phyloP scores from a whole-genome alignment of 2,797 vertebrate species.

The Acropternis orthonyx region DNA sequence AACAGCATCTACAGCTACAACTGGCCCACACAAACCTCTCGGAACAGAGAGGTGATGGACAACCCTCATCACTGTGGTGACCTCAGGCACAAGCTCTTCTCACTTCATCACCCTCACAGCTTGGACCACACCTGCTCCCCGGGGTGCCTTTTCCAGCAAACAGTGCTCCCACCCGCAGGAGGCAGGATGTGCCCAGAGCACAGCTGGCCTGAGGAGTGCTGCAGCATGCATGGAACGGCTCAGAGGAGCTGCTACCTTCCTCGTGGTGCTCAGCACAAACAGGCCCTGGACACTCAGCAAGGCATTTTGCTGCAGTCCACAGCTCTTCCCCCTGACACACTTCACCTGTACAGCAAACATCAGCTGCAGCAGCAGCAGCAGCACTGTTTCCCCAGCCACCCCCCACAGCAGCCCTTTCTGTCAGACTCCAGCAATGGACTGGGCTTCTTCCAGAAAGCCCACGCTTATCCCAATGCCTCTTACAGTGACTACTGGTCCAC shows the following conservation, averaged over 20 bases:
- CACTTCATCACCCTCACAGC: neutral
- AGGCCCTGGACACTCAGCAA: neutral
- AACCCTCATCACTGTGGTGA: neutral
- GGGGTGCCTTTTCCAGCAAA: neutral
- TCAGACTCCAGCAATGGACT: neutral
- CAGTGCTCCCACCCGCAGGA: rapidly evolving
- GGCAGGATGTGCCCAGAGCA: neutral
- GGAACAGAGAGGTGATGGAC: neutral
- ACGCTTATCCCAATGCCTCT: rapidly evolving
- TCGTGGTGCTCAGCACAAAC: neutral
- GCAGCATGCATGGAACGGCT: rapidly evolving
- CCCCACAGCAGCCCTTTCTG: neutral
- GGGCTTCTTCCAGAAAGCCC: neutral
- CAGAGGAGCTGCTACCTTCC: neutral
- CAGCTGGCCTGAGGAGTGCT: neutral
- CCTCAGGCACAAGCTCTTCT: neutral
- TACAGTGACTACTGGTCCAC: neutral
- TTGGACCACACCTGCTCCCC: neutral
- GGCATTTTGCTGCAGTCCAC: neutral
- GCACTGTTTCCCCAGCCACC: neutral
- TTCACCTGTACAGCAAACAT: rapidly evolving
- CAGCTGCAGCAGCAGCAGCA: neutral
- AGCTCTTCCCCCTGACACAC: neutral
- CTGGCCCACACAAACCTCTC: neutral
- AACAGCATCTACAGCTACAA: rapidly evolving